Evolutionary conservation across 2,888 invertebrate species (phyloP).

Genomic region (Griposia aprilina): DNA sequence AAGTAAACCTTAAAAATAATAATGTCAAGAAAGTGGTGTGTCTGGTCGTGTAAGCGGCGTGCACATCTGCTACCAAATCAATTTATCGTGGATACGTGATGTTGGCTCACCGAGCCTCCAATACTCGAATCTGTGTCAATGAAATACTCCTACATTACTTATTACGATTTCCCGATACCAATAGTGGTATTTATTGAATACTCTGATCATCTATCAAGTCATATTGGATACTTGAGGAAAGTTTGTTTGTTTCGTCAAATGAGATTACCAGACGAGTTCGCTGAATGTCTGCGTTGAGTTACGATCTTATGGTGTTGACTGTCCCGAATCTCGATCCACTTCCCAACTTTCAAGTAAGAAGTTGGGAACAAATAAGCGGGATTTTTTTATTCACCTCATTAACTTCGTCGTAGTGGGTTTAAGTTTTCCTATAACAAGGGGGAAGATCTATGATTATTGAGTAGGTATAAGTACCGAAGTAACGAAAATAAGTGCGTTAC

Average conservation of each 20-base stretch:
- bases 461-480: constrained; percentile 27
- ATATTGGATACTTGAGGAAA: constrained; percentile 59
- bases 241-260: constrained; percentile 62
- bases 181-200: constrained; percentile 63
- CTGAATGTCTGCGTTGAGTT: constrained; percentile 51
- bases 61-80: constrained; percentile 82
- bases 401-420: constrained; percentile 53
- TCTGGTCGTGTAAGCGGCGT: constrained; percentile 75
- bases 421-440: constrained; percentile 57
- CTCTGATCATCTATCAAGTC: constrained; percentile 59
- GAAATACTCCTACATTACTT: constrained; percentile 67
- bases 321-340: constrained; percentile 54
- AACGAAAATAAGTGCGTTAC: constrained; percentile 45
- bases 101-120: constrained; percentile 66
- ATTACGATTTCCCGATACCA: constrained; percentile 54
- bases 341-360: constrained; percentile 59
- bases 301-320: constrained; percentile 59
- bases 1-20: constrained; percentile 74
- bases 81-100: constrained; percentile 82
- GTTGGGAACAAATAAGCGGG: constrained; percentile 60
- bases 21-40: constrained; percentile 74
- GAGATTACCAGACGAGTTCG: constrained; percentile 46
- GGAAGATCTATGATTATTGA: constrained; percentile 53
- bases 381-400: constrained; percentile 63
- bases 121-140: constrained; percentile 69